Base-by-base conservation (phyloP, 2,113 vertebrate genomes). In the Ornithorhynchus anatinus region DNA sequence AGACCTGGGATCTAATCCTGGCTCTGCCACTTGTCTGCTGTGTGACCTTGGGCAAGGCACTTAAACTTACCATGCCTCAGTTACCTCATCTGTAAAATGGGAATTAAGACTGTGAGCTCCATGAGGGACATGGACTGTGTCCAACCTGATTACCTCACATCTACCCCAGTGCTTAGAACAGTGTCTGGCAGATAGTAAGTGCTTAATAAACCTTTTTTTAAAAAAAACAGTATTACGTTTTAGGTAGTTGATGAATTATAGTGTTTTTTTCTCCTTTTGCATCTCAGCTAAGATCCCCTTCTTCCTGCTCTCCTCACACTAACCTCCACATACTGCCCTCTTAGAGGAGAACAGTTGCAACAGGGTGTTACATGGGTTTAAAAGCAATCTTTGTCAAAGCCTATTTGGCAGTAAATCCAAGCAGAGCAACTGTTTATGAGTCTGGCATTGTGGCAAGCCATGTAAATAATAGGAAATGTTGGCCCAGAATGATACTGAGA, bases 371-470 rank as follows among this genome's bases (percentile, higher is more conserved):
- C 86, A 82, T 40, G 54, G 91, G 92, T 94, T 96, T 95, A 94
- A 91, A 92, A 92, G 81, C 88, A 92, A 89, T 94, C 83, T 89
- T 84, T 84, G 89, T 89, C 89, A 93, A 93, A 94, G 88, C 89
- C 88, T 93, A 89, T 93, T 95, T 91, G 82, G 80, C 85, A 83
- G 59, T 72, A 94, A 93, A 95, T 92, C 90, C 88, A 84, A 72
- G 81, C 89, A 86, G 65, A 71, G 81, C 91, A 90, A 94, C 91
- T 92, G 90, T 90, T 93, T 89, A 84, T 66, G 77, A 90, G 85
- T 78, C 82, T 89, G 89, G 89, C 83, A 72, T 79, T 76, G 84
- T 79, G 67, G 67, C 37, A 77, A 72, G 68, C 58, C 22, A 39
- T 74, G 56, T 58, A 52, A 77, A 69, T 78, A 74, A 69, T 52